Base-by-base conservation (phyloP, 2,113 vertebrate genomes). In the Progne subis region DNA sequence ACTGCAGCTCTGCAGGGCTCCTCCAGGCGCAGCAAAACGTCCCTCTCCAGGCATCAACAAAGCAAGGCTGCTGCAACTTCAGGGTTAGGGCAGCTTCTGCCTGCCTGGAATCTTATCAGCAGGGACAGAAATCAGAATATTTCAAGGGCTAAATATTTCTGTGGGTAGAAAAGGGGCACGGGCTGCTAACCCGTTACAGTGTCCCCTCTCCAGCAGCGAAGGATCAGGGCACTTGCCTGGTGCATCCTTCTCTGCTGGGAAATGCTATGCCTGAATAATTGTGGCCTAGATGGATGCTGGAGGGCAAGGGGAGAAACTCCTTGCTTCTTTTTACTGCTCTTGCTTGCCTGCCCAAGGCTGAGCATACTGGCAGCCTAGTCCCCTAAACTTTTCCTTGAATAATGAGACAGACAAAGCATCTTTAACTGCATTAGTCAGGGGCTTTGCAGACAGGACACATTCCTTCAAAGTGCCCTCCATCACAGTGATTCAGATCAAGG, bases 11-110 rank as follows among this genome's bases (percentile, higher is more conserved):
- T 65, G 18, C 81, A 82, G 92, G 79, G 55, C 76, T 74, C 75
- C 93, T 77, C 69, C 50, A 37, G 85, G 87, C 92, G 67, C 64
- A 53, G 76, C 61, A 78, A 78, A 92, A 46, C 0, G 0, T 7
- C 88, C 28, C 72, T 95, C 94, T 95, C 84, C 69, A 83, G 95
- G 94, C 93, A 96, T 97, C 92, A 90, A 95, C 94, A 95, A 90
- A 95, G 56, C 85, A 63, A 74, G 53, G 80, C 92, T 87, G 69
- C 91, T 80, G 56, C 71, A 83, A n/a, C 71, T 95, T 19, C 71
- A 71, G 82, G 83, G 90, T 29, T 26, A 91, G 93, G 84, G 64
- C 68, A 90, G 92, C 79, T 67, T 64, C 95, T 90, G 90, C 77
- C 60, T 78, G 88, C 86, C 92, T 90, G 82, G 12, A 64, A 90